A percentile compares a stretch with the other conserved stretches of the same genome.
Evolutionary conservation across 2,888 invertebrate genomes (phyloP).

Genomic region (Eueremaeus valkanovi): DNA sequence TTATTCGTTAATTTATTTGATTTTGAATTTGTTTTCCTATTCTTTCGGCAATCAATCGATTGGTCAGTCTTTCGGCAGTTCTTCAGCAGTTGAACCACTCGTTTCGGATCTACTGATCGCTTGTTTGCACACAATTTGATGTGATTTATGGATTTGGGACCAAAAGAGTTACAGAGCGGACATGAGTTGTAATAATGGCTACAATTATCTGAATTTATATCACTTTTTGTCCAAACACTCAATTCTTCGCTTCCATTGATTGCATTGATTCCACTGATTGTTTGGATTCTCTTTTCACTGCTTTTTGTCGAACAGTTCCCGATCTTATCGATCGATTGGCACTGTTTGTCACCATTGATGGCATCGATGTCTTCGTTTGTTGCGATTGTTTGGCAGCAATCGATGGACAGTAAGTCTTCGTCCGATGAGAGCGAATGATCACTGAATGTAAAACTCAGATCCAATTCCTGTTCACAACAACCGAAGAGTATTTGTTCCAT

Average conservation of each 20-base stretch:
- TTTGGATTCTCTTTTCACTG: background rate
- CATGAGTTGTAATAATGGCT: background rate
- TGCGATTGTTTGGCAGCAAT: background rate
- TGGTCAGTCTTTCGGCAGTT: conserved; percentile 14
- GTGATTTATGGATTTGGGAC: background rate
- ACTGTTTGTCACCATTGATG: background rate
- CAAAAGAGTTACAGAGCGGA: background rate
- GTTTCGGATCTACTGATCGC: conserved; percentile 12
- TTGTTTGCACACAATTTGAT: conserved; percentile 25
- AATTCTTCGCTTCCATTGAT: background rate
- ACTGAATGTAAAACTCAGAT: background rate
- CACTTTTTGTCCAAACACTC: no score
- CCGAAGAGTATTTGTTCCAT: conserved; percentile 2
- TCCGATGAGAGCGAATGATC: background rate
- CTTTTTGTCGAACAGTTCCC: no score
- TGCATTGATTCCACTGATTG: no score
- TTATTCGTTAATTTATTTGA: background rate
- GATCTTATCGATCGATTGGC: no score
- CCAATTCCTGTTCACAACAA: background rate
- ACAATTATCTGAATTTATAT: no score
- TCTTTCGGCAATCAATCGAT: background rate
- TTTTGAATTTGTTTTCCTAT: background rate
- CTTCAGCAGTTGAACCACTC: background rate
- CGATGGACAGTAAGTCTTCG: conserved; percentile 15
- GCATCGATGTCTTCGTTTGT: background rate